Conservation (phyloP, 2,797 vertebrate genomes). For the Bradypodion ventrale region DNA sequence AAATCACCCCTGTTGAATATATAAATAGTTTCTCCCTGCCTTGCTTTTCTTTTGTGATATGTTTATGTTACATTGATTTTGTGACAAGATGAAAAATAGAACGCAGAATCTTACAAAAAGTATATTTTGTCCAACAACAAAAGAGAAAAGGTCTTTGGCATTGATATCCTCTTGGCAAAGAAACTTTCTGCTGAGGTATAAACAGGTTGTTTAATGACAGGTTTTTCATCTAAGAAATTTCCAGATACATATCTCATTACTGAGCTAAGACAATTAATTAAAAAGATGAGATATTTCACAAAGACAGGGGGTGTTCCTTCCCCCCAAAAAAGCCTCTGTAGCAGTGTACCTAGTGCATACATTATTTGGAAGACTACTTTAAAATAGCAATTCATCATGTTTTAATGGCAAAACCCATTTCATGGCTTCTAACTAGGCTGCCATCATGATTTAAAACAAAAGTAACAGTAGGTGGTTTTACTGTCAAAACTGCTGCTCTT, state of each 20-base stretch:
- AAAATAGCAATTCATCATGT: constrained; percentile 81
- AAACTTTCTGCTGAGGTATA: constrained; percentile 80
- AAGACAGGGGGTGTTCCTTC: constrained; percentile 48
- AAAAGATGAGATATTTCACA: constrained; percentile 75
- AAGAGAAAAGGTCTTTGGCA: constrained; percentile 53
- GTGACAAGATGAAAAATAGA: constrained; percentile 63
- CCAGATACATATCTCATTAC: constrained; percentile 79
- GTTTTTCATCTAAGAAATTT: constrained; percentile 76
- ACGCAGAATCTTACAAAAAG: constrained; percentile 46
- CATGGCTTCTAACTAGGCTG: constrained; percentile 82
- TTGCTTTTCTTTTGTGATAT: constrained; percentile 61
- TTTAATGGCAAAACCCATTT: constrained; percentile 78
- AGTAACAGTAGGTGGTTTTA: constrained; percentile 78
- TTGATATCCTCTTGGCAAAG: constrained; percentile 69
- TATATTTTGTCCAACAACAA: constrained; percentile 63
- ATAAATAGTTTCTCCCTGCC: constrained; percentile 34
- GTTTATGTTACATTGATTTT: constrained; percentile 62
- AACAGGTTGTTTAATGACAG: constrained; percentile 82
- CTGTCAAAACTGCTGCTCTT: constrained; percentile 74
- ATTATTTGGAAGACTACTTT: constrained; percentile 75
- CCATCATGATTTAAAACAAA: constrained; percentile 74
- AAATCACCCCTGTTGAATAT: background rate
- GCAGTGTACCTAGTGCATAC: constrained; percentile 76
- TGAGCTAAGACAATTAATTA: constrained; percentile 81
- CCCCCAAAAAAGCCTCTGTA: constrained; percentile 58